Percentiles rank a stretch among this genome's conserved stretches.
Evolutionary conservation across 2,888 invertebrate genomes (phyloP).

Genomic region (Pemphredon lugubris): DNA sequence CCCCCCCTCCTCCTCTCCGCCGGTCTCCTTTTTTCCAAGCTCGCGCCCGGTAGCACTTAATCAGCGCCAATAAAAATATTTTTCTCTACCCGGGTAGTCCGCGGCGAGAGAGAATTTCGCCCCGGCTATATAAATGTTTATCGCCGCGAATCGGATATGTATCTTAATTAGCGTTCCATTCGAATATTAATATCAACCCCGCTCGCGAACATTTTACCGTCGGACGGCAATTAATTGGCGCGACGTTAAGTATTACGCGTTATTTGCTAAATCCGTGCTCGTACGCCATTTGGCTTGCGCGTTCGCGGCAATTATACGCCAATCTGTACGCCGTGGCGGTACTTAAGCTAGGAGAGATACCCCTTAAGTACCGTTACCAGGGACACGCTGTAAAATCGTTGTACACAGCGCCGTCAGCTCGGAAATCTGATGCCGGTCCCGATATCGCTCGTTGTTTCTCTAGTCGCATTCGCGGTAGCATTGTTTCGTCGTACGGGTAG

Average conservation of each 20-base stretch:
- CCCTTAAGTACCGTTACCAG: background rate
- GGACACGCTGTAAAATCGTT: background rate
- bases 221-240: conserved; percentile 2
- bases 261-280: background rate
- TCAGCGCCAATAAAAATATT: conserved; percentile 32
- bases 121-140: conserved; percentile 3
- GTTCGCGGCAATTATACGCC: background rate
- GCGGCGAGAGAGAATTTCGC: background rate
- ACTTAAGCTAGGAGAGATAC: background rate
- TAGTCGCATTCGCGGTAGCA: conserved; percentile 65
- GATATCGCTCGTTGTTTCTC: conserved; percentile 38
- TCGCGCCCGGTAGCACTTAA: conserved; percentile 18
- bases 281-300: background rate
- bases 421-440: conserved; percentile 27
- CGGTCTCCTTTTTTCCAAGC: background rate
- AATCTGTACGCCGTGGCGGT: background rate
- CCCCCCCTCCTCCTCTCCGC: background rate
- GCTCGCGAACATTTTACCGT: background rate
- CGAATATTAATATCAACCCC: background rate
- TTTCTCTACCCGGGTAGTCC: background rate
- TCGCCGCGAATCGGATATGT: conserved; percentile 1
- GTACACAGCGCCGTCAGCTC: background rate
- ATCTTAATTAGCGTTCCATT: conserved; percentile 40
- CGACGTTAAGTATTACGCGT: background rate
- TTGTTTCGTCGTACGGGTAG: conserved; percentile 66